phyloP scores from a whole-genome alignment of 35 echinoderm and acorn worm species.

The Acanthaster planci region DNA sequence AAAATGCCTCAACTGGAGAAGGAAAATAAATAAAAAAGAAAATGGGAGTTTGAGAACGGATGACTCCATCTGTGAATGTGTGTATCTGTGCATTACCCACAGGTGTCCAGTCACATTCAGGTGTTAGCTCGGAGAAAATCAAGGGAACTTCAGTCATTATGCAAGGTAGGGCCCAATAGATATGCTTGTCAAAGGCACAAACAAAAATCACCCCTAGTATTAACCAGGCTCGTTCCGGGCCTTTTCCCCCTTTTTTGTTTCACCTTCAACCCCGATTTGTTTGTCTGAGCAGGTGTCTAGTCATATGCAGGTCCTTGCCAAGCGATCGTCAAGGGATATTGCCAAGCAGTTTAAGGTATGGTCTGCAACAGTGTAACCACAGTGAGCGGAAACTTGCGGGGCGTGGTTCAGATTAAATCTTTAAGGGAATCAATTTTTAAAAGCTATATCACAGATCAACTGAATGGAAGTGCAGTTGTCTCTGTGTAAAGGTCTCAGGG shows the following conservation, averaged over 20 bases:
- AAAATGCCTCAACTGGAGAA: too few species aligned
- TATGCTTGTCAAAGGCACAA: too few species aligned
- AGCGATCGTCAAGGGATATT: conserved; percentile 88
- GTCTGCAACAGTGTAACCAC: background rate
- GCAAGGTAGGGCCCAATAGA: conserved; percentile 77
- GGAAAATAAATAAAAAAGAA: too few species aligned
- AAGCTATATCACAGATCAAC: too few species aligned
- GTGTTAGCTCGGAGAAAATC: conserved; percentile 96
- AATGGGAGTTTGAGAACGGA: too few species aligned
- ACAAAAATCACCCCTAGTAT: too few species aligned
- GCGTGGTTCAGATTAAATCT: too few species aligned
- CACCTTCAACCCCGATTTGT: background rate
- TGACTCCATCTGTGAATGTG: background rate
- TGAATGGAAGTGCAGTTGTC: too few species aligned
- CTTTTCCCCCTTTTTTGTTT: background rate
- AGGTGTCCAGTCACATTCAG: conserved; percentile 99
- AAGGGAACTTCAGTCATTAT: conserved; percentile 91
- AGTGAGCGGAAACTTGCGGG: too few species aligned
- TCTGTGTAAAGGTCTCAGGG: too few species aligned
- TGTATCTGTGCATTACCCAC: conserved; percentile 41
- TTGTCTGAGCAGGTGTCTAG: conserved; percentile 84
- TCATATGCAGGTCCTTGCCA: conserved; percentile 98
- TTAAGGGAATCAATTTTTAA: too few species aligned
- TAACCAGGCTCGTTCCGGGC: background rate
- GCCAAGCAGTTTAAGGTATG: conserved; percentile 91